These are phyloP conservation scores for Sardina pilchardus DNA, from an alignment of 2,113 vertebrate genomes.

Conservation along the genomic window DNA sequence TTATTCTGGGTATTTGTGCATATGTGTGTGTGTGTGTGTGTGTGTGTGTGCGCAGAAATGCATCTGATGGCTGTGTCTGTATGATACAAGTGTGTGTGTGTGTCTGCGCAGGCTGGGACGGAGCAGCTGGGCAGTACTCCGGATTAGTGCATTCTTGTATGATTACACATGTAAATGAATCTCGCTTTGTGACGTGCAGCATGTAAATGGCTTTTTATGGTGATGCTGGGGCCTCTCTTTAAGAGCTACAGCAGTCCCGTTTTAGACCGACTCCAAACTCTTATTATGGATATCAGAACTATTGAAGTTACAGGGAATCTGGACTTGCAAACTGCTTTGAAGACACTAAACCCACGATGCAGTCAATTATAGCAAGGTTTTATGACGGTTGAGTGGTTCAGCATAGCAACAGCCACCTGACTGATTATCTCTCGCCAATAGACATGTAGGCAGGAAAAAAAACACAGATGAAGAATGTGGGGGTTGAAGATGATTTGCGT, in stretches of 20 bases:
- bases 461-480: not conserved
- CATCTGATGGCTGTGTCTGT: not conserved
- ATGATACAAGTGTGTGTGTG: not conserved
- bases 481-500: not conserved
- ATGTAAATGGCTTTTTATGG: slow-evolving; percentile 54
- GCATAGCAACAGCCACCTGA: not conserved
- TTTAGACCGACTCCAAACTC: not conserved
- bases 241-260: not conserved
- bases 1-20: not conserved
- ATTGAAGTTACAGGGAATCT: not conserved
- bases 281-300: not conserved
- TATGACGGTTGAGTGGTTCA: not conserved
- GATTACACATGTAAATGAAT: slow-evolving; percentile 71
- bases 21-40: slow-evolving; percentile 32
- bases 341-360: not conserved
- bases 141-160: slow-evolving; percentile 61
- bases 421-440: not conserved
- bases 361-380: not conserved
- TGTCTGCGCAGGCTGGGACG: slow-evolving; percentile 33
- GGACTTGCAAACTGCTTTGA: not conserved
- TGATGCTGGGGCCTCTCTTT: slow-evolving; percentile 40
- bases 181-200: slow-evolving; percentile 47
- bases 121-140: slow-evolving; percentile 55
- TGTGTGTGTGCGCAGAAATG: slow-evolving; percentile 30
- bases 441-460: not conserved